Conservation (phyloP, 2,113 vertebrate species). For the Elephas maximus region DNA sequence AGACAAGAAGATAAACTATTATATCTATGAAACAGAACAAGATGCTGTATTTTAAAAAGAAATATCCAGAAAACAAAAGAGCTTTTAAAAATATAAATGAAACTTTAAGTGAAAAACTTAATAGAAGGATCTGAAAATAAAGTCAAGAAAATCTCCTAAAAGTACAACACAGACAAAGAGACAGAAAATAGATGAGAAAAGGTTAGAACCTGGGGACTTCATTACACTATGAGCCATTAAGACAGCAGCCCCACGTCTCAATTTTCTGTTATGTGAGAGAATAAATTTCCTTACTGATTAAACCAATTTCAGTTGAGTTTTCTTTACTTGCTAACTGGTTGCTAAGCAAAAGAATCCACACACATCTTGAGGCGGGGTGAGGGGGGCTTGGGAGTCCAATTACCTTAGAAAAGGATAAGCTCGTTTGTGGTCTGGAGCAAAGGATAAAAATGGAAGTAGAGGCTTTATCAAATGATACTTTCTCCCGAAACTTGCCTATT, state of each 20-base stretch:
- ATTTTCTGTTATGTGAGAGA: background rate
- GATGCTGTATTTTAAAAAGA: background rate
- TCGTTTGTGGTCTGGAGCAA: background rate
- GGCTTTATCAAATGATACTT: conserved; percentile 21
- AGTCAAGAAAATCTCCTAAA: conserved; percentile 55
- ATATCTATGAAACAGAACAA: background rate
- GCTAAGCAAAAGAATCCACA: background rate
- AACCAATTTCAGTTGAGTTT: background rate
- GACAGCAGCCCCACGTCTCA: background rate
- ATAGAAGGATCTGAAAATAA: conserved; percentile 21
- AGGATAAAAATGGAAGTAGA: background rate
- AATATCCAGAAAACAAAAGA: conserved; percentile 46
- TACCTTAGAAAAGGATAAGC: conserved; percentile 28
- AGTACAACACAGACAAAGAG: background rate
- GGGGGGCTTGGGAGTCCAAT: background rate
- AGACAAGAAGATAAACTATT: conserved; percentile 7
- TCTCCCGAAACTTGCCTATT: background rate
- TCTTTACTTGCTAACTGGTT: background rate
- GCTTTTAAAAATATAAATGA: conserved; percentile 14
- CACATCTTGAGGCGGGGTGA: background rate
- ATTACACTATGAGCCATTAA: background rate
- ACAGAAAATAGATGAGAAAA: background rate
- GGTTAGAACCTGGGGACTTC: background rate
- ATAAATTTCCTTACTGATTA: conserved; percentile 33
- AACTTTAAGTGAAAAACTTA: conserved; percentile 38